phyloP scores from a whole-genome alignment of 1,140 invertebrate genomes.

The Venturia canescens region DNA sequence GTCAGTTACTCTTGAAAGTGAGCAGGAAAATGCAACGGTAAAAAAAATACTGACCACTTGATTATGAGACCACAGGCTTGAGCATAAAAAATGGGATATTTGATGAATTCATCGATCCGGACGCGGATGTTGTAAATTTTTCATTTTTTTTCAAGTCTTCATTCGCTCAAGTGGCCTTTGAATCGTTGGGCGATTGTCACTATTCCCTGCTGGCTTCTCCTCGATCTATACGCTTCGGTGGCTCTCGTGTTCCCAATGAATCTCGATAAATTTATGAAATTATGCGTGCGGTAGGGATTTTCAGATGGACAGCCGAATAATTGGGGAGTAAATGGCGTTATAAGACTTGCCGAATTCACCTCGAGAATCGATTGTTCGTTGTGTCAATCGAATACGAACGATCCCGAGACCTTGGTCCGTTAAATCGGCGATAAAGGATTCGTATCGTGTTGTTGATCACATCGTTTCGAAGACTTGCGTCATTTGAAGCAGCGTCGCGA shows the following conservation, averaged over 20 bases:
- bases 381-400: conserved; percentile 59
- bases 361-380: conserved; percentile 34
- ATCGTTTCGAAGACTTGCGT: conserved; percentile 48
- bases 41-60: conserved; percentile 47
- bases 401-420: conserved; percentile 54
- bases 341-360: not conserved
- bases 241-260: too few species aligned
- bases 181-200: too few species aligned
- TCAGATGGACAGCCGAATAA: not conserved
- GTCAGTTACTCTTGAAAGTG: conserved; percentile 54
- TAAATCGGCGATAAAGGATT: conserved; percentile 60
- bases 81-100: not conserved
- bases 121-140: too few species aligned
- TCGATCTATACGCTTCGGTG: too few species aligned
- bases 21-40: conserved; percentile 65
- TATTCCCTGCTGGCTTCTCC: too few species aligned
- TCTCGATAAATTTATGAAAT: too few species aligned
- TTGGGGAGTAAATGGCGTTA: not conserved
- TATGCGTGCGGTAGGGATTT: too few species aligned
- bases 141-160: too few species aligned
- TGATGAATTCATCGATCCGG: too few species aligned
- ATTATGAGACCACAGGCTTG: not conserved
- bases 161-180: too few species aligned
- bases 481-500: conserved; percentile 40
- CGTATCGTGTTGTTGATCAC: conserved; percentile 45